Percentiles rank a stretch among this genome's conserved stretches.
phyloP scores from a whole-genome alignment of 2,113 vertebrate species.

The Sula dactylatra region DNA sequence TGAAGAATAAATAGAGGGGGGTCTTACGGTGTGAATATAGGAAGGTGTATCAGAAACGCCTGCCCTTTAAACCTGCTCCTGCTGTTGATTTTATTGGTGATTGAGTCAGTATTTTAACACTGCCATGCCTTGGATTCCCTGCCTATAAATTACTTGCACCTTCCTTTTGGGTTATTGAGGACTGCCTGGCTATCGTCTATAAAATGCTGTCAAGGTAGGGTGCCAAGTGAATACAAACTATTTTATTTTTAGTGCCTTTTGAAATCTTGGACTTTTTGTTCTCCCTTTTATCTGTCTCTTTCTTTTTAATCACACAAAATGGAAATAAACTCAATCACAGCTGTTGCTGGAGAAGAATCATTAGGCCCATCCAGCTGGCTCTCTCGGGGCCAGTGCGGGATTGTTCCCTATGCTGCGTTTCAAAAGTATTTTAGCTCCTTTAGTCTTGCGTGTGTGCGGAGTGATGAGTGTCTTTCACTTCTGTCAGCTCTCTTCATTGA shows the following conservation, averaged over 20 bases:
- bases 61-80: background rate
- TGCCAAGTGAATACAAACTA: background rate
- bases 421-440: background rate
- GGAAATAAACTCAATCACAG: conserved; percentile 36
- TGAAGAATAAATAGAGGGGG: background rate
- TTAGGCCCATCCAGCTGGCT: conserved; percentile 37
- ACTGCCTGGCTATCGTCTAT: background rate
- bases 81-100: background rate
- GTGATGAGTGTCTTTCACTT: conserved; percentile 1
- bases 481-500: background rate
- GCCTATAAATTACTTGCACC: background rate
- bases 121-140: background rate
- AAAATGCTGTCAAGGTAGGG: conserved; percentile 3
- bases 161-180: background rate
- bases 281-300: conserved; percentile 27
- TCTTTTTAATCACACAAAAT: conserved; percentile 35
- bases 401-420: background rate
- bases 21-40: background rate
- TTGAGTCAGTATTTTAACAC: background rate
- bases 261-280: conserved; percentile 43
- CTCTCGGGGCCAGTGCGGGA: background rate
- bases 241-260: conserved; percentile 49
- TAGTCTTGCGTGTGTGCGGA: background rate
- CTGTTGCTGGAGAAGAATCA: conserved; percentile 39
- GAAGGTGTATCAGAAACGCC: background rate